Evolutionary conservation across 92 coral and sea anemone genomes (phyloP).

Genomic region (Epizoanthus fatuus): DNA sequence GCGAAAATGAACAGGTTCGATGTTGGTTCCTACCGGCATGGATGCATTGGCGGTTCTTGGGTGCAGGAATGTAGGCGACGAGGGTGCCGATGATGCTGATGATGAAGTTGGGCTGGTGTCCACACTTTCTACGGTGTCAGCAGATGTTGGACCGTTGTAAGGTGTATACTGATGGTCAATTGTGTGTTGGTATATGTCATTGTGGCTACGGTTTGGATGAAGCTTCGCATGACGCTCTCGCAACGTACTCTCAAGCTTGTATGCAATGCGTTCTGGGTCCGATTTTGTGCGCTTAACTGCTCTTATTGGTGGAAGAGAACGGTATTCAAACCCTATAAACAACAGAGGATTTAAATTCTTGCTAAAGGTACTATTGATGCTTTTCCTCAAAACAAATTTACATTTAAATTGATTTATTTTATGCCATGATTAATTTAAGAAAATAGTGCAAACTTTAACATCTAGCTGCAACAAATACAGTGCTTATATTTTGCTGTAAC

Average conservation of each 20-base stretch:
- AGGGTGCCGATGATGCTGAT: slow-evolving; percentile 92
- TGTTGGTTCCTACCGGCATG: not conserved
- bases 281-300: slow-evolving; percentile 91
- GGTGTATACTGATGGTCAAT: slow-evolving; percentile 66
- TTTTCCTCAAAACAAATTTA: not conserved
- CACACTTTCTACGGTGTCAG: slow-evolving; percentile 51
- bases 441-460: not conserved
- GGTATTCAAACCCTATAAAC: slow-evolving; percentile 76
- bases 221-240: slow-evolving; percentile 56
- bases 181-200: slow-evolving; percentile 77
- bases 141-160: slow-evolving; percentile 34
- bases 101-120: slow-evolving; percentile 90
- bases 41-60: slow-evolving; percentile 66
- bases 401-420: not conserved
- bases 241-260: slow-evolving; percentile 72
- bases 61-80: slow-evolving; percentile 80
- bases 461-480: not conserved
- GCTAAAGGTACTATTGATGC: not conserved
- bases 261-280: slow-evolving; percentile 90
- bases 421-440: not conserved
- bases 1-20: slow-evolving; percentile 14
- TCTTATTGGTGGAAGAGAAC: slow-evolving; percentile 86
- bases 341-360: not conserved
- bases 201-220: slow-evolving; percentile 86
- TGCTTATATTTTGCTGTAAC: too few species aligned